A percentile compares a stretch with the other conserved stretches of the same genome.
Evolutionary conservation across 2,113 vertebrate genomes (phyloP).

Genomic region (Ptilorrhoa leucosticta): DNA sequence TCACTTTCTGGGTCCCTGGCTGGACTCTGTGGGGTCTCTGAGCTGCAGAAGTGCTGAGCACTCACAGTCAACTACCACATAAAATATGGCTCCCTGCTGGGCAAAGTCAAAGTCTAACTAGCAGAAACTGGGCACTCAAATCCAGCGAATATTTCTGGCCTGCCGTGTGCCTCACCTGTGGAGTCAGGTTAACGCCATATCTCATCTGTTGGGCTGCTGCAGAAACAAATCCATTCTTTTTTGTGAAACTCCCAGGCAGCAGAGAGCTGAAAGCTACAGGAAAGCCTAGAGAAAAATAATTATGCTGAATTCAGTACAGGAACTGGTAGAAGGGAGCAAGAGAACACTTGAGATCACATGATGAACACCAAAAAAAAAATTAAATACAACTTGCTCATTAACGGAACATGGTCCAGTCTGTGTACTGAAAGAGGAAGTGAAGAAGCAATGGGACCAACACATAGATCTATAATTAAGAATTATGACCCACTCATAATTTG

Average conservation of each 20-base stretch:
- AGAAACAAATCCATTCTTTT: not conserved
- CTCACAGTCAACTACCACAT: not conserved
- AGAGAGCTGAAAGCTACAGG: not conserved
- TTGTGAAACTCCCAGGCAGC: not conserved
- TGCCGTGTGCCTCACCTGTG: not conserved
- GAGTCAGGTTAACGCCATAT: not conserved
- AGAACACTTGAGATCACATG: not conserved
- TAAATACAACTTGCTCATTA: not conserved
- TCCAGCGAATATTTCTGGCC: not conserved
- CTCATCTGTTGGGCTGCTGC: not conserved
- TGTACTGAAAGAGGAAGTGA: not conserved
- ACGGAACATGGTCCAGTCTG: not conserved
- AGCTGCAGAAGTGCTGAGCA: conserved; percentile 23
- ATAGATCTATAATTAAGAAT: not conserved
- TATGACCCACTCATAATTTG: not conserved
- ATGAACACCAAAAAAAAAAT: not conserved
- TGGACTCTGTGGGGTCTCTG: not conserved
- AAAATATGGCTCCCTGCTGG: not conserved
- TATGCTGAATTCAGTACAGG: not conserved
- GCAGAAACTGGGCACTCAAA: not conserved
- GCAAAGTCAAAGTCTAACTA: not conserved
- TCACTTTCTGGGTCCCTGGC: not conserved
- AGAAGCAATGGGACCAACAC: not conserved
- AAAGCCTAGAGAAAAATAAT: not conserved
- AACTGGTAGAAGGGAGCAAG: not conserved